Conservation (phyloP, 2,888 invertebrate species). For the Lymantria dispar region DNA sequence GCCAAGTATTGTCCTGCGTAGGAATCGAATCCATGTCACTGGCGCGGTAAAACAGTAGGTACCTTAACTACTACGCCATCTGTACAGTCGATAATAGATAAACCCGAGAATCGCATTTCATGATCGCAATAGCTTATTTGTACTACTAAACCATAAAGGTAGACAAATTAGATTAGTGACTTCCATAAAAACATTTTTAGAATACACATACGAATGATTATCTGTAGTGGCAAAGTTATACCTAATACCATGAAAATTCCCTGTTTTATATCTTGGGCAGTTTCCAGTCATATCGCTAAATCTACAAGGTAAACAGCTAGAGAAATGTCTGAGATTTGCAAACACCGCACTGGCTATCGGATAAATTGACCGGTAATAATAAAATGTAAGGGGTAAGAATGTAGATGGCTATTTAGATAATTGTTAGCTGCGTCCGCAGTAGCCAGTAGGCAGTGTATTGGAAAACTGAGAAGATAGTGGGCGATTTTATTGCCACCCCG, state of each 20-base stretch:
- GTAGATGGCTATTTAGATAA: constrained; percentile 84
- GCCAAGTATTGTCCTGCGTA: too few relatives aligned
- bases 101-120: too few relatives aligned
- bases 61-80: too few relatives aligned
- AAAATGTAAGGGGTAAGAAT: constrained; percentile 83
- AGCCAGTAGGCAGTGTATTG: constrained; percentile 68
- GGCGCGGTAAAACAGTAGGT: too few relatives aligned
- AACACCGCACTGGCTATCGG: constrained; percentile 58
- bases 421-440: constrained; percentile 75
- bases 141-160: too few relatives aligned
- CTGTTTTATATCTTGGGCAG: constrained; percentile 61
- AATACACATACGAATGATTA: constrained; percentile 17
- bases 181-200: neutral
- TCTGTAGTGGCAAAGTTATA: constrained; percentile 29
- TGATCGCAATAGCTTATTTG: too few relatives aligned
- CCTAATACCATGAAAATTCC: constrained; percentile 50
- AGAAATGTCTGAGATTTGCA: constrained; percentile 73
- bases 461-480: constrained; percentile 70
- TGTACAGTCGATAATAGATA: too few relatives aligned
- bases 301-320: constrained; percentile 70
- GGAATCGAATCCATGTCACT: too few relatives aligned
- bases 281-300: constrained; percentile 65
- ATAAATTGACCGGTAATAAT: constrained; percentile 74
- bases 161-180: too few relatives aligned
- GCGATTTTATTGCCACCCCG: constrained; percentile 70